phyloP scores from a whole-genome alignment of 2,113 vertebrate species.

The Gasterosteus aculeatus region DNA sequence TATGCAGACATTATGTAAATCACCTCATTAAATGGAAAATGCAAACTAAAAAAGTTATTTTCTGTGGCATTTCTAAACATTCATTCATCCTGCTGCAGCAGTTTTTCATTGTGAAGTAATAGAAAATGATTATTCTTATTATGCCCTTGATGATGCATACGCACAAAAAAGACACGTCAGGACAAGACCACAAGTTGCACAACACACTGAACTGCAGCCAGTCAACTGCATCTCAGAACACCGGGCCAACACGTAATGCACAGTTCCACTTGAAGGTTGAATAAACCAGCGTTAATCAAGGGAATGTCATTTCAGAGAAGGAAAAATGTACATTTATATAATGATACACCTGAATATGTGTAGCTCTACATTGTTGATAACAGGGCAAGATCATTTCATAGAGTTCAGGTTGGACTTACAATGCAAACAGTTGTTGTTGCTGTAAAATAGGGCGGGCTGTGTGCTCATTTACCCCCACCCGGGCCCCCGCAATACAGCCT shows the following conservation, averaged over 20 bases:
- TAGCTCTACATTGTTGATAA: too few relatives aligned
- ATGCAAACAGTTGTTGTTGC: too few relatives aligned
- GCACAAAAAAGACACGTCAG: neutral
- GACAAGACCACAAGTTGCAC: constrained; percentile 9
- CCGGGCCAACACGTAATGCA: neutral
- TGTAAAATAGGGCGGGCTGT: too few relatives aligned
- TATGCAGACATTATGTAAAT: constrained; percentile 93
- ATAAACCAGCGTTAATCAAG: neutral
- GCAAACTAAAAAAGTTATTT: constrained; percentile 82
- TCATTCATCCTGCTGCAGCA: constrained; percentile 69
- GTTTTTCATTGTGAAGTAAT: constrained; percentile 86
- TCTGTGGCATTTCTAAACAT: constrained; percentile 83
- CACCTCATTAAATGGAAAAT: constrained; percentile 85
- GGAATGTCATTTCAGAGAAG: neutral
- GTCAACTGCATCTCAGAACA: neutral
- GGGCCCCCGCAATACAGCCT: too few relatives aligned
- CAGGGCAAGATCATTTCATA: too few relatives aligned
- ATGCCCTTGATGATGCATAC: constrained; percentile 44
- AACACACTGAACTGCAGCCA: neutral
- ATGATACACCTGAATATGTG: neutral
- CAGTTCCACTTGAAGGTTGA: constrained; percentile 3
- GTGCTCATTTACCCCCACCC: too few relatives aligned
- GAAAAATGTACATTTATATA: too few relatives aligned
- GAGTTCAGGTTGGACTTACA: too few relatives aligned
- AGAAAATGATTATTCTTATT: constrained; percentile 69